Base-by-base conservation (phyloP, 2,797 vertebrate genomes). In the Hafferia zeledoni region DNA sequence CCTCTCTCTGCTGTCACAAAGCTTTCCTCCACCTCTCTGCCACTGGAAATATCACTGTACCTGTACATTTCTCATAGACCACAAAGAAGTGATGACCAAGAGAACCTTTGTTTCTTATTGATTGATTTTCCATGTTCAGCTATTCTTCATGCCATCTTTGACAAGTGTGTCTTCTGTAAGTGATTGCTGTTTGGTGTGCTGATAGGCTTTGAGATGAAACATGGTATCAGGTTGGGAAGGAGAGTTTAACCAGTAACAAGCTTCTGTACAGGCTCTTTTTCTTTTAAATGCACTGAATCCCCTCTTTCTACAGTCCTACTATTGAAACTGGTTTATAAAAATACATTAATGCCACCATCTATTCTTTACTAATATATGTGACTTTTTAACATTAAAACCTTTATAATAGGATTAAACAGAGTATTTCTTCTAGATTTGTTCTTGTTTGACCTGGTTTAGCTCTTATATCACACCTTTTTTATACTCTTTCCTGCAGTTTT, bases 21-120 rank as follows among this genome's bases (percentile, higher is more conserved):
- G 80, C 82, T 94, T 87, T 90, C 46, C 85, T 90, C 93, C 33
- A 95, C 24, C 57, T 94, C 84, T 95, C 94, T 71, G 59, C 79
- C 81, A 49, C 56, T 91, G 90, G 63, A 91, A 93, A 81, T 92
- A 83, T 80, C 86, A 46, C 72, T 89, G 61, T 88, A 57, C 47
- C 86, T 92, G 43, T 85, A 74, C 63, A 87, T 96, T 92, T 89
- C 68, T 96, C 88, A 82, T 64, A 79, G 25, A 46, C 52, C 80
- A 83, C 17, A 49, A 89, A 95, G 59, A 94, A 90, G 53, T 63
- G 91, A 90, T 81, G 57, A 72, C 81, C 74, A 79, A 72, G 74
- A 60, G 78, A 95, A 72, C 30, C 28, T 74, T 35, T 57, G 8
- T 59, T 94, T 88, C 55, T 76, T 94, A 60, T 9, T 92, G 87